These are phyloP conservation scores for Drosophila ambigua DNA, from an alignment of 1,140 invertebrate genomes.

Conservation along the genomic window DNA sequence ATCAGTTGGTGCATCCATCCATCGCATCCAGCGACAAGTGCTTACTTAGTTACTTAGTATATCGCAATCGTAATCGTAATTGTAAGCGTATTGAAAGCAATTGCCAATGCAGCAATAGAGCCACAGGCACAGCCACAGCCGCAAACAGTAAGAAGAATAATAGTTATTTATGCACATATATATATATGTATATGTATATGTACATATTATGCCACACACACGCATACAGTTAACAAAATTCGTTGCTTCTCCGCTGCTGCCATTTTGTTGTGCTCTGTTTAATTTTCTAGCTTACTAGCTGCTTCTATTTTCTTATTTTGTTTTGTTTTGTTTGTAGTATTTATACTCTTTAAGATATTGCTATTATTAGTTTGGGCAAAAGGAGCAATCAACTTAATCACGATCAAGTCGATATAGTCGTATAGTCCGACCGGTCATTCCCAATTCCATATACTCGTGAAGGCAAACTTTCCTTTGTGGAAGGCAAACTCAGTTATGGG, in stretches of 20 bases:
- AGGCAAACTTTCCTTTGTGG: too few relatives aligned
- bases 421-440: too few relatives aligned
- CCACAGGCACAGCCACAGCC: background rate
- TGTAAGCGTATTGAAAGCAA: slow-evolving; percentile 33
- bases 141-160: slow-evolving; percentile 7
- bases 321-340: slow-evolving; percentile 1
- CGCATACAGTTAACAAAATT: slow-evolving; percentile 20
- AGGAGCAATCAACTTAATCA: background rate
- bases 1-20: slow-evolving; percentile 20
- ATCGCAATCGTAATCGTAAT: slow-evolving; percentile 6
- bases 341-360: too few relatives aligned
- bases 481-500: too few relatives aligned
- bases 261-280: slow-evolving; percentile 80
- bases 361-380: background rate
- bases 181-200: too few relatives aligned
- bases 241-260: slow-evolving; percentile 36
- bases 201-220: slow-evolving; percentile 41
- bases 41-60: slow-evolving; percentile 14
- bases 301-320: slow-evolving; percentile 28
- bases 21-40: slow-evolving; percentile 23
- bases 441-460: too few relatives aligned
- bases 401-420: too few relatives aligned
- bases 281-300: slow-evolving; percentile 67
- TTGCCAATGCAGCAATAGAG: slow-evolving; percentile 28
- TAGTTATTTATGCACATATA: slow-evolving; percentile 1